Evolutionary conservation across 1,140 invertebrate species (phyloP), one percentile per base, ranked within the genome.

Genomic region (Zaprionus nigranus): DNA sequence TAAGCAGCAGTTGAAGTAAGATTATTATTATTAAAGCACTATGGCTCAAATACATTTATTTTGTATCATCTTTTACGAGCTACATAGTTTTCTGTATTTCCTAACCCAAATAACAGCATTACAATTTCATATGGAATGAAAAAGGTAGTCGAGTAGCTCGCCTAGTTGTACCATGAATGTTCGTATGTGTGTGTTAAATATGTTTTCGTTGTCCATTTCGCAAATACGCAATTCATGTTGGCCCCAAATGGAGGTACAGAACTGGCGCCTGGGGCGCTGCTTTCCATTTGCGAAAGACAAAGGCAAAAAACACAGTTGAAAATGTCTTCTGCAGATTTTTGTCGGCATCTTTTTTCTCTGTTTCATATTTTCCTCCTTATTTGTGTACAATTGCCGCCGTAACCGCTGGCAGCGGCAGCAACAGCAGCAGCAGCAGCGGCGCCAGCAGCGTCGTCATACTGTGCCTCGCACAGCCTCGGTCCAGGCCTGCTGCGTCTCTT

Each of bases 291-390:
- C 36, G 62, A 36, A 59, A 54, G 65, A 57, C 71, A 83, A 82
- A 69, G 43, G 49, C n/a, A 20, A 30, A 68, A 67, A 60, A 53
- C 74, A 66, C 82, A 81, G 82, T 79, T 63, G 82, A 79, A 81
- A 74, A 75, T 85, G 82, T 85, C 82, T 81, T 85, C 28, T 78
- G 61, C 82, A 85, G 82, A 72, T 78, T 84, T 84, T 74, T 65
- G 82, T 60, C 65, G 74, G 65, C 70, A 75, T 69, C 43, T 78
- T 72, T 76, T 71, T 24, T 51, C 17, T 46, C 62, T 57, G 68
- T 72, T 61, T 66, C 30, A 63, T 72, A 43, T 72, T 43, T 20
- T 66, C 70, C 20, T 63, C 56, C 38, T 70, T 70, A 56, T 72
- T 82, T 79, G 59, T 70, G 65, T 69, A 73, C 56, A 65, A 68